A percentile compares a stretch with the other conserved stretches of the same genome.
Conservation (phyloP, 2,888 invertebrate species). For the Oxyteleia sp. region DNA sequence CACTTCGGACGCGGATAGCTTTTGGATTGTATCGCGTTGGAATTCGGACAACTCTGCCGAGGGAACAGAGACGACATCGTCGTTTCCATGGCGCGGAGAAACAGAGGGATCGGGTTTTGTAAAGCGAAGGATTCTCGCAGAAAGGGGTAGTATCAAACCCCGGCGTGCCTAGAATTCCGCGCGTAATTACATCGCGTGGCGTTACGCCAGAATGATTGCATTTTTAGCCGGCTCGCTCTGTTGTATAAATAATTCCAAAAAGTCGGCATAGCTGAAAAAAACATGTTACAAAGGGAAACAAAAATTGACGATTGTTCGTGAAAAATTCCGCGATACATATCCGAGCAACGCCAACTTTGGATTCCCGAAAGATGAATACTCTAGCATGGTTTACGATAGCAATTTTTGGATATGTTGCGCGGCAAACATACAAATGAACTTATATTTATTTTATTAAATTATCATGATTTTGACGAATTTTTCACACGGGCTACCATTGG, state of each 20-base stretch:
- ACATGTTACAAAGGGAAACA: too few species aligned
- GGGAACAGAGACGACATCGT: conserved; percentile 39
- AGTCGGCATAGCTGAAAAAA: too few species aligned
- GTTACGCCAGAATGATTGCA: conserved; percentile 82
- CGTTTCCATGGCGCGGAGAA: conserved; percentile 49
- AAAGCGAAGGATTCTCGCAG: conserved; percentile 62
- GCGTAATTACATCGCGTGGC: conserved; percentile 85
- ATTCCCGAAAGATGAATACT: too few species aligned
- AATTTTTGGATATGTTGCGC: too few species aligned
- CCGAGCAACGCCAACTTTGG: too few species aligned
- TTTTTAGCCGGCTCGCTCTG: conserved; percentile 74
- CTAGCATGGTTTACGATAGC: too few species aligned
- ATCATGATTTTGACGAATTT: conserved; percentile 31
- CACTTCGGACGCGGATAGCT: conserved; percentile 64
- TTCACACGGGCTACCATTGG: background rate
- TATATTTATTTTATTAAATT: conserved; percentile 33
- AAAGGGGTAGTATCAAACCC: conserved; percentile 80
- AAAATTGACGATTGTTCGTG: too few species aligned
- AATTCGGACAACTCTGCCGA: conserved; percentile 75
- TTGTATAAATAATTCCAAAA: too few species aligned
- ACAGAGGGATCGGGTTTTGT: conserved; percentile 68
- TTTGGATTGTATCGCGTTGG: conserved; percentile 73
- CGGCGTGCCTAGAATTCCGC: conserved; percentile 85
- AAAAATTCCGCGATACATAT: too few species aligned
- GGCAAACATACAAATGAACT: too few species aligned